Evolutionary conservation across 2,797 vertebrate species (phyloP).

Genomic region (Orientallactaga sibirica): DNA sequence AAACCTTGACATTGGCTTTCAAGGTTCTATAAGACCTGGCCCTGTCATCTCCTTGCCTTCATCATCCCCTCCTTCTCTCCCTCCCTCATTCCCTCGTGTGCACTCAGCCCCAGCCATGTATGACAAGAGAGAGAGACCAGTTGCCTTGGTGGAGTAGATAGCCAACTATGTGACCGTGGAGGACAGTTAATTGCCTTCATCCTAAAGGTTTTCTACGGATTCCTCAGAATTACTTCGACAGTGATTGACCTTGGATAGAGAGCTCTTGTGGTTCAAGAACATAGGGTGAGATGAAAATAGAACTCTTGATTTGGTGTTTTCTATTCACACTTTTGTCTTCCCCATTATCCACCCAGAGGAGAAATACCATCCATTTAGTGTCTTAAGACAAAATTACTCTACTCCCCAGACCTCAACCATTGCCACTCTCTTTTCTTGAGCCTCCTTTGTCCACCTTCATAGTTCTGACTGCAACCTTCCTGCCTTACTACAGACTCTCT

Average conservation of each 20-base stretch:
- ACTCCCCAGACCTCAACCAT: background rate
- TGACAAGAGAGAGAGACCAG: background rate
- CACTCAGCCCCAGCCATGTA: background rate
- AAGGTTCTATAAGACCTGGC: background rate
- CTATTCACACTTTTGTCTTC: background rate
- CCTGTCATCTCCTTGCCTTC: background rate
- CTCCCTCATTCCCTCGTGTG: background rate
- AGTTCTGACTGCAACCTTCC: background rate
- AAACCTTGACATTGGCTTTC: constrained; percentile 58
- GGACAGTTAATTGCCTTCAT: background rate
- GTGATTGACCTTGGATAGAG: background rate
- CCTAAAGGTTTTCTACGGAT: background rate
- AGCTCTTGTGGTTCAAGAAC: background rate
- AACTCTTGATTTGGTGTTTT: background rate
- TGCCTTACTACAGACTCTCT: background rate
- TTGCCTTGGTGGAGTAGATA: background rate
- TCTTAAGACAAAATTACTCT: background rate
- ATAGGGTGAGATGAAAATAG: background rate
- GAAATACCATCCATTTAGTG: background rate
- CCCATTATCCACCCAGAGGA: background rate
- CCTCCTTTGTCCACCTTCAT: background rate
- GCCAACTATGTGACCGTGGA: background rate
- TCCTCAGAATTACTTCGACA: constrained; percentile 11
- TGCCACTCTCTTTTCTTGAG: accelerated
- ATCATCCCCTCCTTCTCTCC: background rate